These are phyloP conservation scores for Staurois parvus DNA, from an alignment of 2,797 vertebrate genomes.

Conservation along the genomic window DNA sequence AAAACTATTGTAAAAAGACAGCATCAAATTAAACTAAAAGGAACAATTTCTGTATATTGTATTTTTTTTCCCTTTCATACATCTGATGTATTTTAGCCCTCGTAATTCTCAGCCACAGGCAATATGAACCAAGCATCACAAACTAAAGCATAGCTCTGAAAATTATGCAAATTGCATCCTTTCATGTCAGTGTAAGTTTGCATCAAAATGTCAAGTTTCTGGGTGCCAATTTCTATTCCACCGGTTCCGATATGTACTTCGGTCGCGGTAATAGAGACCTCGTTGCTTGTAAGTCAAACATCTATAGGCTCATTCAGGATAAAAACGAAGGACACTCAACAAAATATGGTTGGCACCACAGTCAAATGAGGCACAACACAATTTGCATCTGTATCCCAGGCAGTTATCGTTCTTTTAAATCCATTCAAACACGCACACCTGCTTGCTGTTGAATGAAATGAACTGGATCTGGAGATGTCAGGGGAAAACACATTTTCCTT, in stretches of 20 bases:
- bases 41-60: slow-evolving; percentile 14
- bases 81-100: slow-evolving; percentile 45
- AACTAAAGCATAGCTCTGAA: slow-evolving; percentile 48
- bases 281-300: neutral
- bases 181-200: slow-evolving; percentile 54
- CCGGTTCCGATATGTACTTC: slow-evolving; percentile 16
- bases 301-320: slow-evolving; percentile 5
- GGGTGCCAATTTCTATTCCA: slow-evolving; percentile 44
- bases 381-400: slow-evolving; percentile 39
- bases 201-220: slow-evolving; percentile 51
- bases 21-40: slow-evolving; percentile 16
- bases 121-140: slow-evolving; percentile 35
- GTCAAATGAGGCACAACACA: slow-evolving; percentile 29
- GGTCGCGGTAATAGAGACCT: slow-evolving; percentile 31
- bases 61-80: slow-evolving; percentile 43
- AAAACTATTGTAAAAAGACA: neutral
- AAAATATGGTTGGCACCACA: slow-evolving; percentile 4
- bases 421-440: slow-evolving; percentile 24
- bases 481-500: slow-evolving; percentile 10
- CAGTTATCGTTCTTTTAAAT: slow-evolving; percentile 33
- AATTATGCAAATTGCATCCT: slow-evolving; percentile 58
- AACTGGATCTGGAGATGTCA: slow-evolving; percentile 15
- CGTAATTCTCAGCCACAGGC: slow-evolving; percentile 50
- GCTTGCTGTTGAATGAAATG: slow-evolving; percentile 21
- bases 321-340: slow-evolving; percentile 18